Evolutionary conservation across 2,888 invertebrate species (phyloP), one percentile per base, ranked within the genome.

Genomic region (Ichneumoninae sp.): DNA sequence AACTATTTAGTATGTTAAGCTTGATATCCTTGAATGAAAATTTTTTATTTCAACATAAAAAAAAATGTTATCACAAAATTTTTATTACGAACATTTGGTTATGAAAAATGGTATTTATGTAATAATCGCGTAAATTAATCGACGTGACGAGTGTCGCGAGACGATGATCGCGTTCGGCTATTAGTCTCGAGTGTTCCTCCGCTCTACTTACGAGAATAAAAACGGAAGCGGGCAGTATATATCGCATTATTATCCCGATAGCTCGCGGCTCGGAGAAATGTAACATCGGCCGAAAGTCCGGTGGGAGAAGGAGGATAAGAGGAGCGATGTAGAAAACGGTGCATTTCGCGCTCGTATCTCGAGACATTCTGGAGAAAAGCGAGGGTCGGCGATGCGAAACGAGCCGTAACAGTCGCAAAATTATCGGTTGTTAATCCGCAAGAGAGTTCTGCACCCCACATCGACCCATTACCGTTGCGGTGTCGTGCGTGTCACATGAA

Each of bases 371-470:
- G 83, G 88, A 88, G 89, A 90, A 91, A 90, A 90, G 88, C 88
- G 87, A 90, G 87, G 84, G 85, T 88, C 87, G 86, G 84, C 87
- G 87, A 86, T 89, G 90, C 88, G 89, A 86, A 87, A 88, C 89
- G 87, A 87, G 84, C 80, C 86, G 88, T 86, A 89, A 90, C 89
- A 82, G 80, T 57, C 57, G 22, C 80, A 65, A 86, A 88, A 89
- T 89, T 88, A 83, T 87, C 83, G 66, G 69, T 82, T 89, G 87
- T 90, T 26, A 86, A 89, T 85, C 84, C 65, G 76, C 40, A 19
- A 40, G 19, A 6, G 76, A 82, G 66, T 82, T 80, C 79, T 75
- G 69, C 52, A 62, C 70, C 70, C 80, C 83, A 77, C 83, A 57
- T 40, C 36, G 57, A 52, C 1, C 62, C 7, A 62, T 33, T 7